Evolutionary conservation across 2,888 invertebrate species (phyloP), one percentile per base, ranked within the genome.

Genomic region (Tinea trinotella): DNA sequence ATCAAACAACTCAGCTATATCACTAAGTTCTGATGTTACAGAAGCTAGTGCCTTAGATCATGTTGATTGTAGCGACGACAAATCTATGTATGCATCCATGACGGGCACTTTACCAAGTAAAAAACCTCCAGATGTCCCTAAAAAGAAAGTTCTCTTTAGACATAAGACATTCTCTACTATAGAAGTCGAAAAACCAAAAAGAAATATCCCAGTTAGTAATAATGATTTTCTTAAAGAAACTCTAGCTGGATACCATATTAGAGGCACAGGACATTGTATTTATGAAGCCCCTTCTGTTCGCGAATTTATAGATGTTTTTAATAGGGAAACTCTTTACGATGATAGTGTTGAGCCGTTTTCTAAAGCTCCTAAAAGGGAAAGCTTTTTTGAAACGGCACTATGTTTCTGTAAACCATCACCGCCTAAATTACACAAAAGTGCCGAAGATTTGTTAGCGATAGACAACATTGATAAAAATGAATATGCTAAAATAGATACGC

Each of bases 141-240:
- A 72, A 56, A 58, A 78, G 57, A 81, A 78, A 62, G 76, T 83
- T 1, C 67, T 85, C 15, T 85, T 85, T 62, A 76, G 85, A 55
- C 82, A 85, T 62, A 85, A 80, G 72, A 85, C 85, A 3, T 85
- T 85, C 59, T 84, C 85, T 6, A 84, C 81, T 58, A 83, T 83
- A 24, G 83, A 85, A 68, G 68, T 70, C 22, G 82, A 84, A 58
- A 74, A 79, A 63, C 76, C 75, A 63, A 81, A 79, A 10, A 60
- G 68, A 3, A 73, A 69, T 61, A 58, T 76, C 22, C 72, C 76
- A 2, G 71, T 68, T 58, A 75, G 76, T 72, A 71, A 77, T 57
- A 70, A 67, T 59, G 67, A 72, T 7, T 74, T 79, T 65, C 63
- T 77, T 19, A 82, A 76, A 61, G 83, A 84, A 62, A 83, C 83